Percentiles rank a stretch among this genome's conserved stretches.
These are phyloP conservation scores for Scytalopus superciliaris DNA, from an alignment of 2,113 vertebrate genomes.

Conservation along the genomic window DNA sequence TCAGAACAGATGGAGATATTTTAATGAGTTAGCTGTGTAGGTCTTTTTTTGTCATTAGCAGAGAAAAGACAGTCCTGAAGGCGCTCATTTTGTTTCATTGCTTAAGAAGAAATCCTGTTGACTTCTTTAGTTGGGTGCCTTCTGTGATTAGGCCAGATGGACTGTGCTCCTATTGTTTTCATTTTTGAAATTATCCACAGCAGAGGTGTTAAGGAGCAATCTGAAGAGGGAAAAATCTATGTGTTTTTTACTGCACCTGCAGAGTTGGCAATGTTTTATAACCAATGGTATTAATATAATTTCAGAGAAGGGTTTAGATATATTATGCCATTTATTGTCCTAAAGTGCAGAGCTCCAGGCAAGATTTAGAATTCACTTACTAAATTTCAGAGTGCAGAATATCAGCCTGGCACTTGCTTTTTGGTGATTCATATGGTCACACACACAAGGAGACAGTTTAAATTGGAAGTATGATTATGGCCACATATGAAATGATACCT, in stretches of 20 bases:
- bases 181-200: neutral
- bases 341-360: neutral
- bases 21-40: neutral
- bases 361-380: slow-evolving; percentile 6
- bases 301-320: neutral
- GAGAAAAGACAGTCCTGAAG: neutral
- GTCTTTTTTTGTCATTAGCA: neutral
- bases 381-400: neutral
- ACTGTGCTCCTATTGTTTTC: neutral
- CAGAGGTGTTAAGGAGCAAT: neutral
- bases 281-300: neutral
- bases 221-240: neutral
- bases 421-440: neutral
- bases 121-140: neutral
- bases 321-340: neutral
- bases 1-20: neutral
- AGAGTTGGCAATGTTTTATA: neutral
- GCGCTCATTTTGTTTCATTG: neutral
- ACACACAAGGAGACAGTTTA: neutral
- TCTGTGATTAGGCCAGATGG: neutral
- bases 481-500: neutral
- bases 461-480: neutral
- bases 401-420: neutral
- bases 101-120: neutral
- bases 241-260: neutral